These are phyloP conservation scores for Acholoe squamosa DNA, from an alignment of 2,888 invertebrate species.

Conservation along the genomic window DNA sequence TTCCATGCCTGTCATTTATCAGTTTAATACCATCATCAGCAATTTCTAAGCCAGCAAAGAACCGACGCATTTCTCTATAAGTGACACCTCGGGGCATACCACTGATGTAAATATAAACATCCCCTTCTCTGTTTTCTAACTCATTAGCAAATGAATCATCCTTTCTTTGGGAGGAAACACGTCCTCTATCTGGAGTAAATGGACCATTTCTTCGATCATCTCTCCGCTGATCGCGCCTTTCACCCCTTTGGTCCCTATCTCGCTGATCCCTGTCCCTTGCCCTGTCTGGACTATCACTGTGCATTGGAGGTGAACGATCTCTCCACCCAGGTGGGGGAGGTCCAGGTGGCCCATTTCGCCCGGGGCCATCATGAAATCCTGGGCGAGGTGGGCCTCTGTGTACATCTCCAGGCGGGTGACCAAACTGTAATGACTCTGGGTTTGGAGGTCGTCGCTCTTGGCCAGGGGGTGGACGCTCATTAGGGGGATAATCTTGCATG, in stretches of 20 bases:
- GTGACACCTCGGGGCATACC: slow-evolving; percentile 89
- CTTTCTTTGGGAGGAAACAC: background rate
- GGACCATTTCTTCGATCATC: slow-evolving; percentile 37
- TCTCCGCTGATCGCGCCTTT: slow-evolving; percentile 3
- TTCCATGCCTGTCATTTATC: slow-evolving; percentile 91
- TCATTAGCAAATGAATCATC: background rate
- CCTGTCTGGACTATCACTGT: background rate
- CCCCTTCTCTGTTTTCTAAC: slow-evolving; percentile 9
- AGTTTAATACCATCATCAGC: slow-evolving; percentile 93
- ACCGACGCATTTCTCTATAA: slow-evolving; percentile 91
- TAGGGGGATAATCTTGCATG: background rate
- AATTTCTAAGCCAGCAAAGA: slow-evolving; percentile 91
- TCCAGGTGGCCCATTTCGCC: slow-evolving; percentile 49
- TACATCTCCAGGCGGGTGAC: slow-evolving; percentile 7
- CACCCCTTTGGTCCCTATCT: background rate
- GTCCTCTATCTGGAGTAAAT: background rate
- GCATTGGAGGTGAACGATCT: background rate
- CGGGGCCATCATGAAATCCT: slow-evolving; percentile 8
- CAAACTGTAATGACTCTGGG: background rate
- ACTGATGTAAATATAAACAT: slow-evolving; percentile 86
- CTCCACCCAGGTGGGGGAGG: slow-evolving; percentile 52
- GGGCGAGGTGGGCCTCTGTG: slow-evolving; percentile 18
- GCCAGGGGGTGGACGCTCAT: slow-evolving; percentile 8
- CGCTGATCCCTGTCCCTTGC: background rate
- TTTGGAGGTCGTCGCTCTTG: background rate